A percentile compares a stretch with the other conserved stretches of the same genome.
phyloP scores from a whole-genome alignment of 2,797 vertebrate species.

The Acanthiza pusilla region DNA sequence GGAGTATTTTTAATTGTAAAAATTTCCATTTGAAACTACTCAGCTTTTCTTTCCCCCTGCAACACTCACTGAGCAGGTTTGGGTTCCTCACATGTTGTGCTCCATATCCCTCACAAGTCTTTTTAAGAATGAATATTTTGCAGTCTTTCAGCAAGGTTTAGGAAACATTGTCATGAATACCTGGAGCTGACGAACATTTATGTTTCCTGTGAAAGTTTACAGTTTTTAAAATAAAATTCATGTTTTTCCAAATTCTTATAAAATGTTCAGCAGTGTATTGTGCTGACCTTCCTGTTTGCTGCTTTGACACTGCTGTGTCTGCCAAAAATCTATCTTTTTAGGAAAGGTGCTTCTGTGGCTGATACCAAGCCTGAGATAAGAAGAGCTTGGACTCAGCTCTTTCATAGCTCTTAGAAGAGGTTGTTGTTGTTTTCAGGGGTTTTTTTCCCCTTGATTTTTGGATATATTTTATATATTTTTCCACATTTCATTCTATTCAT shows the following conservation, averaged over 20 bases:
- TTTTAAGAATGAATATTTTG: background rate
- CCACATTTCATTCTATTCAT: background rate
- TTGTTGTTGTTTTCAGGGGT: rapidly evolving
- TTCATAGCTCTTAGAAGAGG: background rate
- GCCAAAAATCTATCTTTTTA: background rate
- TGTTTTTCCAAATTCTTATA: background rate
- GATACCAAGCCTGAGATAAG: background rate
- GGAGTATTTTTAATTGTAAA: background rate
- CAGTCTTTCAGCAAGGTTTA: background rate
- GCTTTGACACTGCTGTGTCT: background rate
- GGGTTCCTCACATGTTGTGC: background rate
- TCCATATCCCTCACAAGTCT: background rate
- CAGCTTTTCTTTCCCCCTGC: background rate
- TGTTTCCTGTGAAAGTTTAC: background rate
- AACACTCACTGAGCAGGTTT: background rate
- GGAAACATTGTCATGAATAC: background rate
- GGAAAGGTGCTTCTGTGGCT: background rate
- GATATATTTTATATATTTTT: background rate
- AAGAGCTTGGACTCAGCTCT: background rate
- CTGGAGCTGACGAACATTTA: background rate
- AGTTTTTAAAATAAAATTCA: background rate
- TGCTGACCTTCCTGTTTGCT: background rate
- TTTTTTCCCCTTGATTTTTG: background rate
- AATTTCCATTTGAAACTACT: background rate
- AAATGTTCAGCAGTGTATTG: background rate